Evolutionary conservation across 2,888 invertebrate genomes (phyloP).

Genomic region (Perizoma flavofasciatum): DNA sequence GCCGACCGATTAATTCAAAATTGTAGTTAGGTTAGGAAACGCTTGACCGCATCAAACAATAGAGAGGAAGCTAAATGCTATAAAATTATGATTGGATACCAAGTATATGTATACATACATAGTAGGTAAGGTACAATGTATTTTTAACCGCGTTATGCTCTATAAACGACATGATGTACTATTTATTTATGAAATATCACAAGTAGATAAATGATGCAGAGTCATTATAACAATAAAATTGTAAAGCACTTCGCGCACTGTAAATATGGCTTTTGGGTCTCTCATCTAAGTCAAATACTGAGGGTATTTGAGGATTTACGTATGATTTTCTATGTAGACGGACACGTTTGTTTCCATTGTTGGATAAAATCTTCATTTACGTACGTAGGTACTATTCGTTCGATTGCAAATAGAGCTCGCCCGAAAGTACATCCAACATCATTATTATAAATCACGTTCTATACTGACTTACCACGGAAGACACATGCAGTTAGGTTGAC

Average conservation of each 20-base stretch:
- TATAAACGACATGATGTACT: slow-evolving; percentile 6
- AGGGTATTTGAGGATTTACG: too few relatives aligned
- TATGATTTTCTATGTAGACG: too few relatives aligned
- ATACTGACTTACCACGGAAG: slow-evolving; percentile 35
- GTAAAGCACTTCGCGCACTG: neutral
- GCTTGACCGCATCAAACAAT: slow-evolving; percentile 52
- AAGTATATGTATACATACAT: neutral
- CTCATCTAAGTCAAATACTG: too few relatives aligned
- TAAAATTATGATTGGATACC: slow-evolving; percentile 23
- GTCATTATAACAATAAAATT: neutral
- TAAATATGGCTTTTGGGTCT: neutral
- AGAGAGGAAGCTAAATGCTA: slow-evolving; percentile 45
- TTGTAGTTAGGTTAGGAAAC: slow-evolving; percentile 50
- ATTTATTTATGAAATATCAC: neutral
- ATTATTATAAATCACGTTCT: slow-evolving; percentile 46
- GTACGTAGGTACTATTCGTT: too few relatives aligned
- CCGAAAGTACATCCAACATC: slow-evolving; percentile 10
- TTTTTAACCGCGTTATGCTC: slow-evolving; percentile 21
- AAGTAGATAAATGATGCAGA: neutral
- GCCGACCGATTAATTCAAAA: slow-evolving; percentile 45
- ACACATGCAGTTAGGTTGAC: slow-evolving; percentile 55
- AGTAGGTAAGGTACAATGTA: slow-evolving; percentile 3
- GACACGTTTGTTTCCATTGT: too few relatives aligned
- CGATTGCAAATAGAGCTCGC: too few relatives aligned
- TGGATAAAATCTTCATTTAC: too few relatives aligned